Base-by-base conservation (phyloP, 2,888 invertebrate species). In the Drosophila mercatorum region DNA sequence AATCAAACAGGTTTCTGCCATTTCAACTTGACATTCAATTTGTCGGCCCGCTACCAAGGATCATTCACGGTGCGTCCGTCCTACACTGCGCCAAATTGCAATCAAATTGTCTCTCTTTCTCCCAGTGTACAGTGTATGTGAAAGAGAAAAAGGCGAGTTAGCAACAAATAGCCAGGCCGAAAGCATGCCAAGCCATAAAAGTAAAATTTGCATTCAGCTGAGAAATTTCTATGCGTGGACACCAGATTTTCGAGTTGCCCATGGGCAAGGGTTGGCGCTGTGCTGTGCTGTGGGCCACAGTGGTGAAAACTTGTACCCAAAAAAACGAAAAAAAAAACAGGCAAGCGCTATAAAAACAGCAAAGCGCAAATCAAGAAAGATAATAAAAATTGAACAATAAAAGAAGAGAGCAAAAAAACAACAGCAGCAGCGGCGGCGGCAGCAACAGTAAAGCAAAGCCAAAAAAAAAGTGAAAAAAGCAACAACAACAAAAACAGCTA, bases 1-100 rank as follows among this genome's bases (percentile, higher is more conserved):
- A 82, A 82, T 85, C 88, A 88, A 81, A 87, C 83, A 88, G 86
- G 80, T 76, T 70, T 87, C 62, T 58, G 47, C 76, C 55, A 41
- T 75, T 75, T 68, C 72, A 70, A 68, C 66, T 80, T 78, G 76
- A 75, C 77, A 80, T 80, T 76, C 77, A 68, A 76, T 76, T 75
- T 80, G 41, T 70, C 76, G 46, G 52, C 10, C 64, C 44, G 65
- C 61, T 52, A 58, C 53, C 62, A 62, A 69, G 63, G 56, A 81
- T 55, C 55, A 55, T 28, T 38, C 58, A 51, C 57, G 3, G 46
- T 28, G 26, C 55, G 11, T 26, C 0, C 58, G 5, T 26, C 31
- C 31, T 7, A 31, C 59, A 60, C 53, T 41, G 60, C 55, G 49
- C 51, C 44, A 51, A 62, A 58, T 44, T 59, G 64, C 75, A 75